These are phyloP conservation scores for Tapirus terrestris DNA, from an alignment of 2,113 vertebrate genomes.

Conservation along the genomic window DNA sequence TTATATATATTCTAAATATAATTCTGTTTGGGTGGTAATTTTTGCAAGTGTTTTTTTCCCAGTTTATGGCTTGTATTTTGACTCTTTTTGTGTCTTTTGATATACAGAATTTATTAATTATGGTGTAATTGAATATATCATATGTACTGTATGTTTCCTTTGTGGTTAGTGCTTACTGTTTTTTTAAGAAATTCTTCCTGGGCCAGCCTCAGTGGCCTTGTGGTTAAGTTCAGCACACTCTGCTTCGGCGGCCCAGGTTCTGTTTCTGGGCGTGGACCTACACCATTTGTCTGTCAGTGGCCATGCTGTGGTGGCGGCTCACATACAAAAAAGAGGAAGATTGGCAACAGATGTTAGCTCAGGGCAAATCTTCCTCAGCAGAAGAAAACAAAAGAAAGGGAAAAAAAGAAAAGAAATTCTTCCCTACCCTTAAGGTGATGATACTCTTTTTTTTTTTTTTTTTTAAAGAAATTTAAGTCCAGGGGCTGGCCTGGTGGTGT, in stretches of 20 bases:
- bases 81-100: neutral
- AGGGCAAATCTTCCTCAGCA: too few relatives aligned
- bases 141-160: neutral
- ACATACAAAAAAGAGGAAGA: too few relatives aligned
- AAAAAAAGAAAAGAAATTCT: neutral
- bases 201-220: too few relatives aligned
- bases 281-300: too few relatives aligned
- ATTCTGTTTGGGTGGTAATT: neutral
- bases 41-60: constrained; percentile 5
- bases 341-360: too few relatives aligned
- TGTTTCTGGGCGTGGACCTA: too few relatives aligned
- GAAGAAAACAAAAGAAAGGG: too few relatives aligned
- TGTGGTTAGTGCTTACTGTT: neutral
- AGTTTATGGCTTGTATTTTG: neutral
- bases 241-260: too few relatives aligned
- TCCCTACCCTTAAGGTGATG: neutral
- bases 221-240: too few relatives aligned
- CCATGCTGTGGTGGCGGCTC: too few relatives aligned
- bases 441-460: neutral
- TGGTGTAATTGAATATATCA: neutral
- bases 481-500: too few relatives aligned
- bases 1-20: neutral
- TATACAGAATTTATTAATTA: neutral
- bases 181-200: neutral
- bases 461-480: too few relatives aligned